phyloP scores from a whole-genome alignment of 2,113 vertebrate genomes.

The Ptilonorhynchus violaceus region DNA sequence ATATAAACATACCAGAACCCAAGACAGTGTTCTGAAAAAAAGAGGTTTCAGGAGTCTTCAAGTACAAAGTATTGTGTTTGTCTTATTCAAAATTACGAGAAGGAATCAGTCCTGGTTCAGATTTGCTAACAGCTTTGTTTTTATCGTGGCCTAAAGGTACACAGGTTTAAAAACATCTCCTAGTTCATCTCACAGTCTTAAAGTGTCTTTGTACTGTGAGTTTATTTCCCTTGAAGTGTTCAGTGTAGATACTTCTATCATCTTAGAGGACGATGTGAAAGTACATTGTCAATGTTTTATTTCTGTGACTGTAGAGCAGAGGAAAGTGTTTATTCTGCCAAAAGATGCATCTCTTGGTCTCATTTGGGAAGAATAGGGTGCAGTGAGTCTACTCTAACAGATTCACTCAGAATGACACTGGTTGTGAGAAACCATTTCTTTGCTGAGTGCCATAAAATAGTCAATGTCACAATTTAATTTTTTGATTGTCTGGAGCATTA shows the following conservation, averaged over 20 bases:
- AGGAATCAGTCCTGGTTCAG: background rate
- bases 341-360: background rate
- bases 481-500: background rate
- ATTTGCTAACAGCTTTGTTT: background rate
- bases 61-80: background rate
- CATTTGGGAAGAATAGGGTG: background rate
- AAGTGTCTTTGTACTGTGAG: background rate
- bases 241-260: background rate
- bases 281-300: background rate
- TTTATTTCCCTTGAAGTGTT: background rate
- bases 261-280: background rate
- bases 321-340: background rate
- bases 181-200: background rate
- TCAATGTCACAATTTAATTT: background rate
- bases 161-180: background rate
- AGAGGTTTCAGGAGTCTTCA: background rate
- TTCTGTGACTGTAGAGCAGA: background rate
- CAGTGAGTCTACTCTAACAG: rapidly evolving
- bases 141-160: background rate
- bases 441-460: background rate
- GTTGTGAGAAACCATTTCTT: background rate
- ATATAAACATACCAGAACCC: background rate
- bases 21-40: background rate
- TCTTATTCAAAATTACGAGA: background rate
- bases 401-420: background rate